Conservation (phyloP, 2,888 invertebrate species). For the Holacanthella duospinosa region DNA sequence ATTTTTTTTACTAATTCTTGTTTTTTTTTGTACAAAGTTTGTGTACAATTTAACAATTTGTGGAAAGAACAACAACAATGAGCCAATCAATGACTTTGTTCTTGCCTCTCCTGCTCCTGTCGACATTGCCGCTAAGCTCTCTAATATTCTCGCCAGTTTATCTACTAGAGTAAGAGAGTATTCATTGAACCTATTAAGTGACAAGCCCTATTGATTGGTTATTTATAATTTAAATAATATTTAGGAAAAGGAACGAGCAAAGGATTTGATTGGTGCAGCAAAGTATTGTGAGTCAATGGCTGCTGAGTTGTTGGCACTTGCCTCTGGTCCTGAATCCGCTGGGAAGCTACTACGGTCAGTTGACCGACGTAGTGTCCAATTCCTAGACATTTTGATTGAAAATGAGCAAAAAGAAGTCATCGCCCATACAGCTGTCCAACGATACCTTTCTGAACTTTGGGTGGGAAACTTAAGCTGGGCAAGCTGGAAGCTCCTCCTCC, state of each 20-base stretch:
- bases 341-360: constrained; percentile 89
- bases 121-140: constrained; percentile 94
- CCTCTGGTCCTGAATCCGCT: constrained; percentile 87
- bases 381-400: constrained; percentile 92
- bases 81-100: constrained; percentile 94
- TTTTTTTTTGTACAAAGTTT: no score
- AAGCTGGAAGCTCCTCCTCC: constrained; percentile 82
- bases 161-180: constrained; percentile 56
- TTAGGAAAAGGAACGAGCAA: constrained; percentile 92
- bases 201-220: neutral
- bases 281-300: constrained; percentile 97
- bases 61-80: constrained; percentile 88
- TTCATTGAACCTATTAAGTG: neutral
- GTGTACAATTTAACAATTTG: constrained; percentile 97
- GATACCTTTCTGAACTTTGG: constrained; percentile 96
- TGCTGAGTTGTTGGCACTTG: constrained; percentile 83
- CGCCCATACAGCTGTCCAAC: constrained; percentile 92
- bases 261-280: constrained; percentile 88
- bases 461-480: constrained; percentile 94
- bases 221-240: neutral
- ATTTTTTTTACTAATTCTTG: neutral
- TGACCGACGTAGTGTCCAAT: constrained; percentile 85
- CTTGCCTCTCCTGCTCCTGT: constrained; percentile 98
- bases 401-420: constrained; percentile 92
- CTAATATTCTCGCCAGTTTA: constrained; percentile 75